Evolutionary conservation across 1,140 invertebrate genomes (phyloP), one percentile per base, ranked within the genome.

Genomic region (Zaprionus ornatus): DNA sequence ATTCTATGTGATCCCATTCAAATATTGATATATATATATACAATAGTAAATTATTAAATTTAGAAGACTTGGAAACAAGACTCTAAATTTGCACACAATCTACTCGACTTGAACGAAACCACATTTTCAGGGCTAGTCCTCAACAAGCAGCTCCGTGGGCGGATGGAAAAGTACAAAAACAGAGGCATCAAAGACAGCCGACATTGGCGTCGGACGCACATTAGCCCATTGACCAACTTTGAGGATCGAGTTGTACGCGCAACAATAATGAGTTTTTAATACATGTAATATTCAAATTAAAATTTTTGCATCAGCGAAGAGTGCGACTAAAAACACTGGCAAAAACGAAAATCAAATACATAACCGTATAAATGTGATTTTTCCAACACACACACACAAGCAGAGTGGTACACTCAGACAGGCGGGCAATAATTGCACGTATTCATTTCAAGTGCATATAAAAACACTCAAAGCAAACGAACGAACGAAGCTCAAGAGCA

Each of bases 211-310:
- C 61, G 66, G 66, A 72, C 37, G 25, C 60, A 76, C 84, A 87
- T 87, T 87, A 87, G 80, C 84, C 84, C 84, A 87, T 84, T 87
- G 84, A 87, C 84, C 84, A 88, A 87, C 74, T 84, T 87, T 79
- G 68, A 67, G 74, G 60, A 65, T 68, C 69, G 79, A 19, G 52
- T 50, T 70, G 71, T 74, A 79, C 67, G 79, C 17, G 54, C 55
- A 70, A 74, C 76, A 83, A 60, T 87, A 87, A 87, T 87, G 84
- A 87, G 77, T 88, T 88, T 87, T 87, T 87, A 87, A 88, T 87
- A 88, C 84, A 79, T 87, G 80, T 87, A 87, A 87, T 87, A 87
- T 87, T 87, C 77, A 87, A 87, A 87, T 87, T 87, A 88, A 84
- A 87, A 88, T 63, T 21, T 50, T 62, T 71, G 48, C 56, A 70